Conservation (phyloP, 2,888 invertebrate genomes). For the Drosophila cyrtoloma region DNA sequence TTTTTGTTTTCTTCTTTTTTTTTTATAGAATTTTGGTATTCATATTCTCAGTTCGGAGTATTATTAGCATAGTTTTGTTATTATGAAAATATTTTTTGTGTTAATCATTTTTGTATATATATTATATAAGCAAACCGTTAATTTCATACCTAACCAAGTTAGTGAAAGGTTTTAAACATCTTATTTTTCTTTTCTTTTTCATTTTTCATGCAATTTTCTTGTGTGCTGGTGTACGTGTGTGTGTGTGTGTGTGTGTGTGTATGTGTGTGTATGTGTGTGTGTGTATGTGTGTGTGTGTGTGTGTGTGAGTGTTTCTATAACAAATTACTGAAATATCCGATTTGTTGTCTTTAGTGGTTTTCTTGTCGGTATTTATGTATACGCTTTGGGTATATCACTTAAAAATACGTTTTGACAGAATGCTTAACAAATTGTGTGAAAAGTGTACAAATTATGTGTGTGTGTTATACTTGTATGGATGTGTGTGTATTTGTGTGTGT, state of each 20-base stretch:
- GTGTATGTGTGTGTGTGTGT: constrained; percentile 7
- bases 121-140: constrained; percentile 80
- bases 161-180: constrained; percentile 57
- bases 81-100: constrained; percentile 46
- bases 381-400: constrained; percentile 39
- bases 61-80: constrained; percentile 52
- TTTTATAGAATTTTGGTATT: constrained; percentile 6
- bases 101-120: constrained; percentile 45
- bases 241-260: constrained; percentile 4
- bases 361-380: constrained; percentile 40
- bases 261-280: constrained; percentile 7
- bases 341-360: constrained; percentile 15
- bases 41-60: constrained; percentile 48
- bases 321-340: constrained; percentile 30
- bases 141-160: constrained; percentile 78
- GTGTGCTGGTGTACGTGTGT: constrained; percentile 17
- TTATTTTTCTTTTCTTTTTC: constrained; percentile 30
- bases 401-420: constrained; percentile 37
- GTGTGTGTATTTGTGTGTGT: constrained; percentile 17
- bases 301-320: constrained; percentile 21
- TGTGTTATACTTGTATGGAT: background rate
- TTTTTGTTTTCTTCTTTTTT: constrained; percentile 18
- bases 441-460: constrained; percentile 6
- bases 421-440: constrained; percentile 33
- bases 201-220: constrained; percentile 32